Evolutionary conservation across 2,797 vertebrate species (phyloP), one percentile per base, ranked within the genome.

Genomic region (Danio albolineatus): DNA sequence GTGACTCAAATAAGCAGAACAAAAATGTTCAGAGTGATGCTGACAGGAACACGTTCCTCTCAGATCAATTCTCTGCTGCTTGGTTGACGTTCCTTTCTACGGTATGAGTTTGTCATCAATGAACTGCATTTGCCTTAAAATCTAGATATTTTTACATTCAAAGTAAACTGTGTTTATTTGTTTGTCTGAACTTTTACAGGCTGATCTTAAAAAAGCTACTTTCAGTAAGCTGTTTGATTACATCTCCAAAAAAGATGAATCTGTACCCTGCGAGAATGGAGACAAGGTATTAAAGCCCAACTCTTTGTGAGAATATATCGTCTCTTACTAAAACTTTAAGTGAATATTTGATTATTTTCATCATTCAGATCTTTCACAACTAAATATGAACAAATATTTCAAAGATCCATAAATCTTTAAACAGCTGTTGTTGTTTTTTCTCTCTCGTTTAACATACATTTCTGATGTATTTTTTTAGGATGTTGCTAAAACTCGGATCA

Each of bases 21-120:
- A 0, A 17, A 12, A 3, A 0, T 28, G 7, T 14, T 48, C 28
- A 6, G 7, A 0, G 66, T 3, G 0, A 6, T 0, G 0, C 0
- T 28, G 28, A 28, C 6, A 6, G 4, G 4, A 2, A 8, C 0
- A 5, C 66, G 19, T 48, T 0, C 43, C 19, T 9, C 64, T 66
- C 64, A 9, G 64, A 66, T 66, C 9, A 16, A 48, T 66, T 66
- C 19, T 28, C 43, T 66, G 14, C 4, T 48, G 1, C 0, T 9
- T 66, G 64, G 17, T 14, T 66, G 19, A 46, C 5, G 0, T 6
- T 5, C 19, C 5, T 28, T 6, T 0, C 9, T 3, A 0, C 0
- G 2, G 64, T 66, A 48, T 14, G 38, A 39, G 5, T 17, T 62
- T 62, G 5, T 4, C 4, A 4, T 53, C n/a, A 53, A 4, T 53